A percentile compares a stretch with the other conserved stretches of the same genome.
Evolutionary conservation across 2,113 vertebrate genomes (phyloP).

Genomic region (Tinamus guttatus): DNA sequence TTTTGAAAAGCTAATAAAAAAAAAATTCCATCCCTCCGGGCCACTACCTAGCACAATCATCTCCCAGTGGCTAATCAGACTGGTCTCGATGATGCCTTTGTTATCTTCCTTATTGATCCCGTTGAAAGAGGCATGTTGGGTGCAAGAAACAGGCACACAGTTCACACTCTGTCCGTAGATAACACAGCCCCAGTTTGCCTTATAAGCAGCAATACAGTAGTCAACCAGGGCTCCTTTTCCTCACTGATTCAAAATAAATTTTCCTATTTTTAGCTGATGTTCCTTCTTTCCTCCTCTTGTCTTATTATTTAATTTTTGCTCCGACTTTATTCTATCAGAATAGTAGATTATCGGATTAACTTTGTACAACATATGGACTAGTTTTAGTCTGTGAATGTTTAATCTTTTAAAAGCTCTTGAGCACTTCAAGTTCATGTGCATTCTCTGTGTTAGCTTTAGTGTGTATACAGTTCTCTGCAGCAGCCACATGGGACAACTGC

Average conservation of each 20-base stretch:
- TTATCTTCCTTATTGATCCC: background rate
- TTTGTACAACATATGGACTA: background rate
- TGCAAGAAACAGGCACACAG: background rate
- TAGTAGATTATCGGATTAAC: background rate
- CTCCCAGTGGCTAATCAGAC: background rate
- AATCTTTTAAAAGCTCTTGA: background rate
- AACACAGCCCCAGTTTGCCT: background rate
- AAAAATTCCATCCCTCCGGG: background rate
- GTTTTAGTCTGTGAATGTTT: background rate
- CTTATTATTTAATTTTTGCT: background rate
- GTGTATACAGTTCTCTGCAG: fast-evolving
- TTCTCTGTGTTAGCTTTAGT: fast-evolving
- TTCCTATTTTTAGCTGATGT: background rate
- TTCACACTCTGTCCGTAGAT: background rate
- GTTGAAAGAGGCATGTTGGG: background rate
- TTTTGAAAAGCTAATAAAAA: background rate
- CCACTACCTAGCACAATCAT: background rate
- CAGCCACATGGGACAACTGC: background rate
- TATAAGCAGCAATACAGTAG: background rate
- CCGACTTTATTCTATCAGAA: background rate
- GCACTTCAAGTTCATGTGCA: fast-evolving
- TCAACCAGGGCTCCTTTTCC: background rate
- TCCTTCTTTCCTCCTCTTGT: background rate
- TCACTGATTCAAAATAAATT: background rate
- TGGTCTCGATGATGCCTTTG: background rate